Evolutionary conservation across 1,140 invertebrate species (phyloP).

Genomic region (Whitmania pigra): DNA sequence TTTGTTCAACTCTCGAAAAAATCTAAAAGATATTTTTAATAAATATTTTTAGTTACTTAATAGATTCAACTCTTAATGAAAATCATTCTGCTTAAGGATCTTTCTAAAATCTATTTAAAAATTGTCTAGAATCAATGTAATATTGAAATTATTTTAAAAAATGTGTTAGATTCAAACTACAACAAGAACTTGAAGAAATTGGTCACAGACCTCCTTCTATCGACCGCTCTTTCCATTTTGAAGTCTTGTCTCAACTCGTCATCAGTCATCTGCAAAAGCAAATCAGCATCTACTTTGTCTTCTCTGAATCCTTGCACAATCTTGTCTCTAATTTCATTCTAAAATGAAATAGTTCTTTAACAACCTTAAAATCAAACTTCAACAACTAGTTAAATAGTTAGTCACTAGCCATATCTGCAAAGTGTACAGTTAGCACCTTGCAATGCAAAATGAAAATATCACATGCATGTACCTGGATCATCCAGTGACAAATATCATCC

Average conservation of each 20-base stretch:
- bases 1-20: conserved; percentile 81
- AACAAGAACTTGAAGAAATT: conserved; percentile 3
- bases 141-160: too few species aligned
- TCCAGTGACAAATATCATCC: conserved; percentile 93
- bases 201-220: conserved; percentile 57
- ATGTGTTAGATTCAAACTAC: too few species aligned
- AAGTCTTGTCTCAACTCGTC: conserved; percentile 83
- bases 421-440: too few species aligned
- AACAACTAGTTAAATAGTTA: neutral
- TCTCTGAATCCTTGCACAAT: conserved; percentile 70
- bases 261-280: conserved; percentile 80
- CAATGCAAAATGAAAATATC: neutral
- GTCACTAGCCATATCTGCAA: too few species aligned
- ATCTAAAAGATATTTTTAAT: conserved; percentile 48
- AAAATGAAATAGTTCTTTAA: conserved; percentile 22
- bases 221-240: conserved; percentile 80
- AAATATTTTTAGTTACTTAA: conserved; percentile 5
- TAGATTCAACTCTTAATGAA: neutral
- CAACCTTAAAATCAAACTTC: neutral
- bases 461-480: conserved; percentile 57
- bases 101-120: too few species aligned
- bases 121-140: too few species aligned
- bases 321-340: conserved; percentile 74
- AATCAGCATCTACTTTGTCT: conserved; percentile 91
- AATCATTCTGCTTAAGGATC: too few species aligned